Evolutionary conservation across 2,113 vertebrate genomes (phyloP).

Genomic region (Corythaixoides concolor): DNA sequence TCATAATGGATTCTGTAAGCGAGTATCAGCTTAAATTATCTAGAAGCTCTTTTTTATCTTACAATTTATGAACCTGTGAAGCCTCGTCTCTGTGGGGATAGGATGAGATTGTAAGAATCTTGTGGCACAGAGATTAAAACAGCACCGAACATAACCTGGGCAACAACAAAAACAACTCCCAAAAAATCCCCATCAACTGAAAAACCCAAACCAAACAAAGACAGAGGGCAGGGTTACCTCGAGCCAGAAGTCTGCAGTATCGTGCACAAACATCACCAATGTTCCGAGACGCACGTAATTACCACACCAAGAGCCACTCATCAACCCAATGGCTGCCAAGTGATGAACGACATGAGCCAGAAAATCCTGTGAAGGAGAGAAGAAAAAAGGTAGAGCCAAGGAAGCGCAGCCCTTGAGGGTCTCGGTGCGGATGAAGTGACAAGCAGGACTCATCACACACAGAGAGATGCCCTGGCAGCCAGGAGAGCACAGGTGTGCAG

Average conservation of each 20-base stretch:
- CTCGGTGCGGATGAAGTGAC: rapidly evolving
- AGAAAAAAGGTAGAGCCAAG: neutral
- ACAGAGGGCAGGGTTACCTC: conserved; percentile 78
- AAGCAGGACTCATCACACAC: neutral
- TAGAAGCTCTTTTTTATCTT: neutral
- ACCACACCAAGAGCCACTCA: conserved; percentile 90
- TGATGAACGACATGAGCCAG: conserved; percentile 91
- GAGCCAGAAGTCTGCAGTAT: conserved; percentile 89
- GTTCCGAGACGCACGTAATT: conserved; percentile 93
- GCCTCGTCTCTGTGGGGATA: rapidly evolving
- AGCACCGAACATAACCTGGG: neutral
- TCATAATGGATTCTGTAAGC: neutral
- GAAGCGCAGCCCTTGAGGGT: neutral
- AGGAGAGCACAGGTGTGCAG: rapidly evolving
- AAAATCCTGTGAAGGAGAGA: conserved; percentile 81
- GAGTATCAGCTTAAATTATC: neutral
- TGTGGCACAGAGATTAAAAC: neutral
- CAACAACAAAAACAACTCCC: neutral
- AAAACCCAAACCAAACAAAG: neutral
- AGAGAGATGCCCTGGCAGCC: neutral
- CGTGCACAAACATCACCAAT: conserved; percentile 88
- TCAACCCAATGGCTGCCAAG: conserved; percentile 84
- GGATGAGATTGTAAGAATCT: neutral
- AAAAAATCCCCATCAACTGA: neutral
- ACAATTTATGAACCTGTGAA: neutral